Conservation (phyloP, 2,888 invertebrate species). For the Agonopterix arenella region DNA sequence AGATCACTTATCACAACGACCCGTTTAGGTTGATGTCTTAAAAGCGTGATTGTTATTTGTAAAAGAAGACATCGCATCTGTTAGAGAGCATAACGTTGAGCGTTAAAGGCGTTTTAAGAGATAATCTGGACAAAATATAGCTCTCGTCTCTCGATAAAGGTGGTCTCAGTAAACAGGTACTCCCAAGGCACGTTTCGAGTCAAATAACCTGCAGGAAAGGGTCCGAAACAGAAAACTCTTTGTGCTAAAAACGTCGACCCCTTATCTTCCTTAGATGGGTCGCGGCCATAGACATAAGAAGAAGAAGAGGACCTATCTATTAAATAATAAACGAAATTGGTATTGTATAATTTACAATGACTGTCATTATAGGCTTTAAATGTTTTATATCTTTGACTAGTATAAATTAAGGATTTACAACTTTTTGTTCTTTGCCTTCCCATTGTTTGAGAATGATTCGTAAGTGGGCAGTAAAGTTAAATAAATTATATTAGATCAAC, state of each 20-base stretch:
- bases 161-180: conserved; percentile 59
- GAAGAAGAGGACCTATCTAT: conserved; percentile 20
- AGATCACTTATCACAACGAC: conserved; percentile 16
- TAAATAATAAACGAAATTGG: neutral
- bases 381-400: too few species aligned
- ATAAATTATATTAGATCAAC: too few species aligned
- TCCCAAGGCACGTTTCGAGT: conserved; percentile 61
- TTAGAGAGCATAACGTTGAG: conserved; percentile 43
- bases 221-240: conserved; percentile 71
- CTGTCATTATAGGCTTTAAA: too few species aligned
- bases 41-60: conserved; percentile 60
- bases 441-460: too few species aligned
- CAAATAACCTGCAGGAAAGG: conserved; percentile 67
- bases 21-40: conserved; percentile 31
- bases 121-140: conserved; percentile 67
- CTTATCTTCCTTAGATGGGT: conserved; percentile 68
- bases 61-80: conserved; percentile 61
- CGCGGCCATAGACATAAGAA: conserved; percentile 56
- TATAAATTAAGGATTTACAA: too few species aligned
- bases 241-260: conserved; percentile 75
- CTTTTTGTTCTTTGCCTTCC: too few species aligned
- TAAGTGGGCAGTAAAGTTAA: too few species aligned
- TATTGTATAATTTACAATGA: too few species aligned
- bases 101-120: conserved; percentile 57
- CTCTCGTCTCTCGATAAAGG: conserved; percentile 52